Conservation (phyloP, 2,888 invertebrate genomes). For the Drosophila anomalipes region DNA sequence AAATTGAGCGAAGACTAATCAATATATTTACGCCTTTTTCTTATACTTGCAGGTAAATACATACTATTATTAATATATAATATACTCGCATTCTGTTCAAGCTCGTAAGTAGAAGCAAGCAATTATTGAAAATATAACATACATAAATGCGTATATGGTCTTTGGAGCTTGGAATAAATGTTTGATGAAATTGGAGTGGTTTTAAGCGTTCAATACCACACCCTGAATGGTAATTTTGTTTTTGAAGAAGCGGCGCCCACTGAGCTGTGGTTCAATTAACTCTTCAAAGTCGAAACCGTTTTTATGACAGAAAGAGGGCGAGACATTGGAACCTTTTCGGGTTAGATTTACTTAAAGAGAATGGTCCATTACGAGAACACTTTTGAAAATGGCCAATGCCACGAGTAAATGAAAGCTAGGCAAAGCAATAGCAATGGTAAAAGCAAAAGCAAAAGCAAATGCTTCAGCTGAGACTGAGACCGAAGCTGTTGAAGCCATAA, state of each 20-base stretch:
- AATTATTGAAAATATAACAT: slow-evolving; percentile 30
- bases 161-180: neutral
- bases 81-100: neutral
- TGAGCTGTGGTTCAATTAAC: slow-evolving; percentile 57
- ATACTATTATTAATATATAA: neutral
- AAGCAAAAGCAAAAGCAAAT: neutral
- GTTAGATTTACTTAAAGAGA: slow-evolving; percentile 64
- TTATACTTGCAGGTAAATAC: slow-evolving; percentile 57
- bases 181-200: neutral
- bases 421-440: slow-evolving; percentile 1
- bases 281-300: slow-evolving; percentile 37
- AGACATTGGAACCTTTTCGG: slow-evolving; percentile 43
- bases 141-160: neutral
- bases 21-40: neutral
- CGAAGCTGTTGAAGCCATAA: slow-evolving; percentile 37
- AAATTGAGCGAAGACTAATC: neutral
- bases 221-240: neutral
- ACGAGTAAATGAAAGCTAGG: slow-evolving; percentile 29
- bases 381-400: slow-evolving; percentile 34
- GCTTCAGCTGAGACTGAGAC: neutral
- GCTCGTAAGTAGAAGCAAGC: slow-evolving; percentile 32
- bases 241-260: neutral
- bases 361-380: slow-evolving; percentile 58
- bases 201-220: neutral
- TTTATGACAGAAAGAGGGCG: slow-evolving; percentile 29